These are phyloP conservation scores for Bombyx mandarina DNA, from an alignment of 1,140 invertebrate species.

Conservation along the genomic window DNA sequence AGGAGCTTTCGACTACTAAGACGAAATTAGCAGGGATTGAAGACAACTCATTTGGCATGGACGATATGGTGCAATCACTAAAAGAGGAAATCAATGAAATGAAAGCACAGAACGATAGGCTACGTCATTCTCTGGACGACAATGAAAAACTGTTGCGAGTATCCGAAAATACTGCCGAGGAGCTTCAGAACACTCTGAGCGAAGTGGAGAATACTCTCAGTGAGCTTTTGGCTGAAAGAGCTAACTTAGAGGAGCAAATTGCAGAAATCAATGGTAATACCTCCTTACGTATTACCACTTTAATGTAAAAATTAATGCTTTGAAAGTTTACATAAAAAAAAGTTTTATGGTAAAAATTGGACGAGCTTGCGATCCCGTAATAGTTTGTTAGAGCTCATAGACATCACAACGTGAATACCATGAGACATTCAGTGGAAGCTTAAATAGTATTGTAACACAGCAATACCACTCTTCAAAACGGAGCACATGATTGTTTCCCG, in stretches of 20 bases:
- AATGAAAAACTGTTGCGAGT: constrained; percentile 61
- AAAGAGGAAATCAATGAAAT: constrained; percentile 73
- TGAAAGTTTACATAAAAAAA: no score
- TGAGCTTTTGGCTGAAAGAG: constrained; percentile 57
- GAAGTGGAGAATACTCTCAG: constrained; percentile 64
- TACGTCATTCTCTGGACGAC: constrained; percentile 57
- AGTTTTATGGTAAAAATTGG: no score
- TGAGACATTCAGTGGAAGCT: no score
- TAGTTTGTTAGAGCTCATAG: no score
- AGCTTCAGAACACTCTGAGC: constrained; percentile 55
- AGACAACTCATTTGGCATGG: constrained; percentile 79
- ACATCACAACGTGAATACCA: no score
- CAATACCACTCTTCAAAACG: no score
- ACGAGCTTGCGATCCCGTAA: no score
- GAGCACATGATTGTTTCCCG: not conserved
- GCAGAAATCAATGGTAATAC: constrained; percentile 49
- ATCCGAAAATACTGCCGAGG: constrained; percentile 59
- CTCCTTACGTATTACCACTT: no score
- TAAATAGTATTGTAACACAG: no score
- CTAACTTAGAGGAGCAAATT: constrained; percentile 56
- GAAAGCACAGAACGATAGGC: constrained; percentile 56
- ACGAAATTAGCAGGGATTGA: constrained; percentile 75
- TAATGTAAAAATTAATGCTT: no score
- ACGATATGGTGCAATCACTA: constrained; percentile 77
- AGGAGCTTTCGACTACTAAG: constrained; percentile 74